Base-by-base conservation (phyloP, 2,113 vertebrate genomes). In the Zingel zingel region DNA sequence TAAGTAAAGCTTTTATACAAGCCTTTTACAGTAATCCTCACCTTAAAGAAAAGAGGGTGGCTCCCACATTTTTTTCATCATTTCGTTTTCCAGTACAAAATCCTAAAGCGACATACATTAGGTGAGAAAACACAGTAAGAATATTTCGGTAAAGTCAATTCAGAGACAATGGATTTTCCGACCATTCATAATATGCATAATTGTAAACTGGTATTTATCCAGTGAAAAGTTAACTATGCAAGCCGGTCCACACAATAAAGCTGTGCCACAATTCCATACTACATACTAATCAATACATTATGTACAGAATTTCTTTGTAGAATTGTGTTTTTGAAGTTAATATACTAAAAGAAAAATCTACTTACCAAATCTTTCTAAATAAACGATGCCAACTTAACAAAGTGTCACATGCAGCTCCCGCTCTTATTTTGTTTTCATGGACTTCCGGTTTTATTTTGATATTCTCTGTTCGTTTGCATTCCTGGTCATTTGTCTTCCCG, bases 1-100 rank as follows among this genome's bases (percentile, higher is more conserved):
- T 97, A 77, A 80, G 95, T 79, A 43, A 33, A 33, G 19, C 11
- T 30, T 75, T 45, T 9, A 27, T 19, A 71, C 48, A 71, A 36
- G 30, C 30, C 3, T 61, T 61, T 0, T 6, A 59, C 12, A 78
- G 6, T 7, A 47, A 57, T 18, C 4, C 14, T 21, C 25, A 18
- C 33, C 33, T 33, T 33, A 33, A 33, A 33, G 33, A 33, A 63
- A 36, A 50, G 61, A 30, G 8, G 30, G 9, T 36, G 19, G 18
- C 16, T 8, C 9, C 1, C 27, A 19, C 30, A 19, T 11, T 21
- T 5, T 19, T 11, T 19, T n/a, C 12, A 14, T 10, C 5, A 19
- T 61, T 63, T 12, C 19, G 16, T 36, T 36, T 39, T 10, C 39
- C 16, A 36, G 8, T 11, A 36, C 30, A 39, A 63, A 39, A n/a